phyloP scores from a whole-genome alignment of 2,113 vertebrate species.

The Scortum barcoo region DNA sequence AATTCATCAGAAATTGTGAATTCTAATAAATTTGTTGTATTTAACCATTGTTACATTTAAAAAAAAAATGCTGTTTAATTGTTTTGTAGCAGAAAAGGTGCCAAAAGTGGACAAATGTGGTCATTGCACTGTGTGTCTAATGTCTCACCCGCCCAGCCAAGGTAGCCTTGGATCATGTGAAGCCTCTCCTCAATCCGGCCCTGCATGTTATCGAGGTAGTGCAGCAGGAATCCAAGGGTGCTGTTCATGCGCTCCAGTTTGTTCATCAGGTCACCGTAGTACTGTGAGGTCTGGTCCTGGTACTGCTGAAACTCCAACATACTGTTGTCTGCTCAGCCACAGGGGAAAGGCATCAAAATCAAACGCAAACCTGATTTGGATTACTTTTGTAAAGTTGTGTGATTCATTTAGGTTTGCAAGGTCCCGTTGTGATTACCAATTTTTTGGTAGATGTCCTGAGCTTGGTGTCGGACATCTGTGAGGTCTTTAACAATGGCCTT shows the following conservation, averaged over 20 bases:
- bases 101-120: too few relatives aligned
- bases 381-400: fast-evolving
- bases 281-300: slow-evolving; percentile 80
- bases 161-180: slow-evolving; percentile 79
- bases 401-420: background rate
- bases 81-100: background rate
- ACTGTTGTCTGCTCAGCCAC: slow-evolving; percentile 77
- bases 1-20: too few relatives aligned
- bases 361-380: background rate
- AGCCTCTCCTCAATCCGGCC: slow-evolving; percentile 81
- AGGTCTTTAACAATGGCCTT: slow-evolving; percentile 76
- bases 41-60: background rate
- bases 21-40: background rate
- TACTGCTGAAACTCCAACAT: slow-evolving; percentile 83
- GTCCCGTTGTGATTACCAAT: slow-evolving; percentile 71
- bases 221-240: slow-evolving; percentile 83
- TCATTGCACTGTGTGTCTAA: background rate
- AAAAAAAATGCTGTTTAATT: background rate
- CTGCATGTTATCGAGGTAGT: slow-evolving; percentile 78
- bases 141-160: slow-evolving; percentile 82
- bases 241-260: slow-evolving; percentile 86
- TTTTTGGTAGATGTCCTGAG: slow-evolving; percentile 81
- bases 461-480: slow-evolving; percentile 70
- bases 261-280: slow-evolving; percentile 82
- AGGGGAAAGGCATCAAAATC: background rate